These are phyloP conservation scores for Heterotis niloticus DNA, from an alignment of 2,113 vertebrate species.

Conservation along the genomic window DNA sequence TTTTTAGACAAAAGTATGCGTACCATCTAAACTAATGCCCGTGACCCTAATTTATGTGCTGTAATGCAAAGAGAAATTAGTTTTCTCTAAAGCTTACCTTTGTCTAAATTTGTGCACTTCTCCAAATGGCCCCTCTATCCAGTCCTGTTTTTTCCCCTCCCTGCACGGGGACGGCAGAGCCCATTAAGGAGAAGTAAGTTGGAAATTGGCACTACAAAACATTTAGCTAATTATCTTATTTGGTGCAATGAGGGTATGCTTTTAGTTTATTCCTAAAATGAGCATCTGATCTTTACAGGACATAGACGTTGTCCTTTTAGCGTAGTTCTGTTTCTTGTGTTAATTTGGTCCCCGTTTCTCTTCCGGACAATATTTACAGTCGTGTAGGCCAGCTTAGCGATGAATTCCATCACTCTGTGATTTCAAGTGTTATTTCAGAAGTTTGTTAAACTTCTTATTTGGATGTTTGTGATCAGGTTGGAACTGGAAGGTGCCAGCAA, in stretches of 20 bases:
- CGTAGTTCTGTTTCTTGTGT: neutral
- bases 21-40: constrained; percentile 61
- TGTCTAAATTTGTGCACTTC: constrained; percentile 76
- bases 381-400: neutral
- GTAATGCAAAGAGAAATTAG: constrained; percentile 87
- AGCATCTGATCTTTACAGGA: constrained; percentile 61
- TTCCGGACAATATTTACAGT: neutral
- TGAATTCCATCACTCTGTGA: neutral
- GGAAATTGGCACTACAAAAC: constrained; percentile 68
- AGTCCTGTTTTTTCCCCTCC: constrained; percentile 50
- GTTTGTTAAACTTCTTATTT: too few relatives aligned
- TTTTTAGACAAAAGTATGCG: constrained; percentile 54
- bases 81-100: constrained; percentile 73
- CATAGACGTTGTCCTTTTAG: constrained; percentile 52
- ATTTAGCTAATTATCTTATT: constrained; percentile 70
- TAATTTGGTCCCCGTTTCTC: neutral
- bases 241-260: constrained; percentile 55
- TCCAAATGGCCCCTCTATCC: constrained; percentile 79
- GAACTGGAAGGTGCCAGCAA: too few relatives aligned
- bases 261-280: constrained; percentile 65
- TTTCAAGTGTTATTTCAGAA: neutral
- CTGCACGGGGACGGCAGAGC: constrained; percentile 66
- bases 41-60: constrained; percentile 75
- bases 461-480: too few relatives aligned
- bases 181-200: constrained; percentile 80